A percentile compares a stretch with the other conserved stretches of the same genome.
phyloP scores from a whole-genome alignment of 2,797 vertebrate species.

The Sebastes vulpes region DNA sequence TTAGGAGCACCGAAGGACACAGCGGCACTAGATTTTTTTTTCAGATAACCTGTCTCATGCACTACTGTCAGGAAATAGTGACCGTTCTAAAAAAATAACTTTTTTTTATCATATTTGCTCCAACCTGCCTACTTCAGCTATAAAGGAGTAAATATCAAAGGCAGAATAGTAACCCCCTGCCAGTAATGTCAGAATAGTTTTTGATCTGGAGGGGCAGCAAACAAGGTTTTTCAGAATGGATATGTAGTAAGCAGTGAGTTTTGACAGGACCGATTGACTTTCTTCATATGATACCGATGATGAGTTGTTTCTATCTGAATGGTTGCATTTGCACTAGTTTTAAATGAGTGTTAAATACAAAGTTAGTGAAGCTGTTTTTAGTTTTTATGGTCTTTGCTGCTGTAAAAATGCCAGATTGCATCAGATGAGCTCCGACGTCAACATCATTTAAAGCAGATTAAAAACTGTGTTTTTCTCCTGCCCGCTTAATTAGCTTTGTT shows the following conservation, averaged over 20 bases:
- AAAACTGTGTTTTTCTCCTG: not conserved
- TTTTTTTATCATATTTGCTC: too few species aligned
- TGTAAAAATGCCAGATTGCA: not conserved
- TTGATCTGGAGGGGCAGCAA: not conserved
- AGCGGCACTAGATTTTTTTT: too few species aligned
- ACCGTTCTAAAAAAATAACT: too few species aligned
- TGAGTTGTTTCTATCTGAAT: too few species aligned
- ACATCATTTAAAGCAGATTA: slow-evolving; percentile 3
- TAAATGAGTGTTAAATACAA: not conserved
- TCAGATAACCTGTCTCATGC: too few species aligned
- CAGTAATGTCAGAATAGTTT: not conserved
- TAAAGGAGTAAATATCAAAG: not conserved
- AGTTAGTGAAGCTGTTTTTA: not conserved
- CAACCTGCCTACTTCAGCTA: not conserved
- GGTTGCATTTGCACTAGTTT: accelerated
- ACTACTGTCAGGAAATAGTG: too few species aligned
- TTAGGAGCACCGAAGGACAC: too few species aligned
- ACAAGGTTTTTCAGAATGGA: not conserved
- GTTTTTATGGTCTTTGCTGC: not conserved
- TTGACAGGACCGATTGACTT: not conserved
- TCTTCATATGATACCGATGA: not conserved
- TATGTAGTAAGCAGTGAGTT: not conserved
- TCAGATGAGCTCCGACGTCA: slow-evolving; percentile 6
- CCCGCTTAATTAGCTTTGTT: not conserved
- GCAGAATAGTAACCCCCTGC: not conserved